phyloP scores from a whole-genome alignment of 2,888 invertebrate species.

The Onthophagus sagittarius region DNA sequence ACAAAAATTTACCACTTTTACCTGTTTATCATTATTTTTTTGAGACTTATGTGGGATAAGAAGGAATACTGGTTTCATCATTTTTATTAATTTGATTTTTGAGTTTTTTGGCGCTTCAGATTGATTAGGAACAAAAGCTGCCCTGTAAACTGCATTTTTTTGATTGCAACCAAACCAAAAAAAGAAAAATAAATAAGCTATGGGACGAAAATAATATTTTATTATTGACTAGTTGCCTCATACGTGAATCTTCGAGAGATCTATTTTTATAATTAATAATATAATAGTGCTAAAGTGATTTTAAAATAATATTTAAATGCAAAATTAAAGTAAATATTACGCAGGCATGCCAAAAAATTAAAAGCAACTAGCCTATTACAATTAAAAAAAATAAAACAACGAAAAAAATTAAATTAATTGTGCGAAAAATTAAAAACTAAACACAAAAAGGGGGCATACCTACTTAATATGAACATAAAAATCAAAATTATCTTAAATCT shows the following conservation, averaged over 20 bases:
- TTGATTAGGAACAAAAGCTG: slow-evolving; percentile 23
- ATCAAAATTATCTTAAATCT: slow-evolving; percentile 18
- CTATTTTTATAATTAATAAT: slow-evolving; percentile 27
- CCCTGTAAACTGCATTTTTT: slow-evolving; percentile 37
- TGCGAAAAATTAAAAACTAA: slow-evolving; percentile 24
- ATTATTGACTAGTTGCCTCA: slow-evolving; percentile 51
- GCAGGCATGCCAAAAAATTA: slow-evolving; percentile 31
- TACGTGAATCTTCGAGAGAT: slow-evolving; percentile 45
- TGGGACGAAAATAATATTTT: slow-evolving; percentile 38
- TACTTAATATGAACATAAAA: slow-evolving; percentile 40
- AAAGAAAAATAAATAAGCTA: slow-evolving; percentile 27
- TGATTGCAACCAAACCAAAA: slow-evolving; percentile 37
- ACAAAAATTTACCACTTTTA: slow-evolving; percentile 4
- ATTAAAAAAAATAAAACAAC: slow-evolving; percentile 25
- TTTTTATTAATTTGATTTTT: slow-evolving; percentile 18
- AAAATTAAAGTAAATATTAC: slow-evolving; percentile 29
- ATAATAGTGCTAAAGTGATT: slow-evolving; percentile 26
- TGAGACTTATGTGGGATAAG: slow-evolving; percentile 44
- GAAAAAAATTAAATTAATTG: not conserved
- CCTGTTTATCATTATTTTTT: slow-evolving; percentile 6
- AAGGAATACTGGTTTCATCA: slow-evolving; percentile 36
- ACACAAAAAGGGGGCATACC: slow-evolving; percentile 41
- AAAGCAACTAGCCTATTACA: slow-evolving; percentile 37
- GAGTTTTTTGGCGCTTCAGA: slow-evolving; percentile 17
- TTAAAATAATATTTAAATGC: slow-evolving; percentile 20